Evolutionary conservation across 2,888 invertebrate species (phyloP).

Genomic region (Escarpia spicata): DNA sequence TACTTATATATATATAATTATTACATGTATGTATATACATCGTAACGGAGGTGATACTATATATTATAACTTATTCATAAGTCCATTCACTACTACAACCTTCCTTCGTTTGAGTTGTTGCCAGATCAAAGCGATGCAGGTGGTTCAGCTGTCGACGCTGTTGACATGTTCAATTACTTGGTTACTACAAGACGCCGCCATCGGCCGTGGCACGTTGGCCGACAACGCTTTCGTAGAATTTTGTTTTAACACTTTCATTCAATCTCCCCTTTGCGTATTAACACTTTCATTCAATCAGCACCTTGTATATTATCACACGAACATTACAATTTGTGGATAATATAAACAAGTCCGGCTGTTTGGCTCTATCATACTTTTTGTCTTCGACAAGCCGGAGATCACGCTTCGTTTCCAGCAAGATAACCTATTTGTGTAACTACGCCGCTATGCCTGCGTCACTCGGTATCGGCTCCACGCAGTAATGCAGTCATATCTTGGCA

Average conservation of each 20-base stretch:
- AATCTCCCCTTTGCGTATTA: background rate
- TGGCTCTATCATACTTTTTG: background rate
- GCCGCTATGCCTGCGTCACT: background rate
- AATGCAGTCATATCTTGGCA: background rate
- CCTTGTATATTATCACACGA: background rate
- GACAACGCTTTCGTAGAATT: background rate
- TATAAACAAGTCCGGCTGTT: background rate
- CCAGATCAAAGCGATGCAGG: background rate
- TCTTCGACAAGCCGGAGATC: background rate
- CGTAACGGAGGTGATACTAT: background rate
- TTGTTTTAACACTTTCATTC: background rate
- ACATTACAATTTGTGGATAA: background rate
- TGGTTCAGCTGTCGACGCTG: background rate
- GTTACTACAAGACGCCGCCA: background rate
- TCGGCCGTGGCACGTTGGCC: background rate
- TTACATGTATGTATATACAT: too few species aligned
- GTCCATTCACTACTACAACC: background rate
- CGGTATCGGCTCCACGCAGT: background rate
- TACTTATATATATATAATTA: too few species aligned
- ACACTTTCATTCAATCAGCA: background rate
- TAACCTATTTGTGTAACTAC: background rate
- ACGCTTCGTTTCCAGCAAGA: background rate
- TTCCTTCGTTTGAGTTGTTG: background rate
- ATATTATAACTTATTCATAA: background rate
- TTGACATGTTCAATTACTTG: conserved; percentile 2